Percentiles rank a stretch among this genome's conserved stretches.
Evolutionary conservation across 2,113 vertebrate genomes (phyloP).

Genomic region (Theristicus caerulescens): DNA sequence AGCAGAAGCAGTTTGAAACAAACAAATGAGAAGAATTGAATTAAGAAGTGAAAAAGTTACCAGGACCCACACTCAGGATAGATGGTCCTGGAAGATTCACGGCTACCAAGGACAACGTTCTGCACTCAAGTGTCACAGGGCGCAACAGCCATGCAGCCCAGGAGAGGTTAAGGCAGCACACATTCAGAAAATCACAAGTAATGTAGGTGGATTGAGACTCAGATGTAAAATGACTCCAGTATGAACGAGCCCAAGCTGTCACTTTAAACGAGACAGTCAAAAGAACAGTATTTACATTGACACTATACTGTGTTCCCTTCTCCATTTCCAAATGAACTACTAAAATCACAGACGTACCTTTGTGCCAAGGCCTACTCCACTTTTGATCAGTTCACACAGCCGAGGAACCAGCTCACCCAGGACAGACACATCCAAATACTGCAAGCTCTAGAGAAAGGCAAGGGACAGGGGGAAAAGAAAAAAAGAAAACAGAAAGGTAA

Average conservation of each 20-base stretch:
- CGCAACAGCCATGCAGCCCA: background rate
- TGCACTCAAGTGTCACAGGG: background rate
- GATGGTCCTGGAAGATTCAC: background rate
- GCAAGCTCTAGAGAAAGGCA: constrained; percentile 84
- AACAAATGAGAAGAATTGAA: background rate
- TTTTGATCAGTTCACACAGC: constrained; percentile 93
- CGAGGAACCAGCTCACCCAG: constrained; percentile 90
- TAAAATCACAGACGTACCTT: constrained; percentile 80
- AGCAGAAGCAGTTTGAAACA: background rate
- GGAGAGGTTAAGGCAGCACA: background rate
- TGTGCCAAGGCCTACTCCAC: constrained; percentile 93
- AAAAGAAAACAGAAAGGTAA: background rate
- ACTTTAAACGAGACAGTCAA: background rate
- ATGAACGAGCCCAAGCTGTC: background rate
- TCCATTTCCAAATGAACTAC: background rate
- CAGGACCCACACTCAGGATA: background rate
- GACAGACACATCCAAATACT: constrained; percentile 91
- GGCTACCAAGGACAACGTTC: background rate
- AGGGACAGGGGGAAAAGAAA: background rate
- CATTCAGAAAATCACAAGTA: background rate
- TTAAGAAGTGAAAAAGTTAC: background rate
- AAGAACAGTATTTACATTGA: background rate
- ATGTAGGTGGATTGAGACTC: background rate
- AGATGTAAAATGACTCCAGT: background rate
- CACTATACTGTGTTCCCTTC: background rate